Evolutionary conservation across 2,888 invertebrate species (phyloP).

Genomic region (Ormyrus thymus): DNA sequence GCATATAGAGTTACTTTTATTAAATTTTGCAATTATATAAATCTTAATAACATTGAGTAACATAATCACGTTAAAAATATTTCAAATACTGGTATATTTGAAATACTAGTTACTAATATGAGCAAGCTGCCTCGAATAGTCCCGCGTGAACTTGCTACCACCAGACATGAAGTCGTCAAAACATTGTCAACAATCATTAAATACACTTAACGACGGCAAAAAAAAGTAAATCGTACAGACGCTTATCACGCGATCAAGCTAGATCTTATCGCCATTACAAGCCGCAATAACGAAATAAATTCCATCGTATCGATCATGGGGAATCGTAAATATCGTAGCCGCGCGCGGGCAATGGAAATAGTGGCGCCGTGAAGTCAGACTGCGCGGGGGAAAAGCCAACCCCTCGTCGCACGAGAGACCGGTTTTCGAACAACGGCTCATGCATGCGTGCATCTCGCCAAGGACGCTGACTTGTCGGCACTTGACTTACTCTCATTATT

Average conservation of each 20-base stretch:
- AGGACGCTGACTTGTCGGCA: constrained; percentile 24
- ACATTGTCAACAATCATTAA: constrained; percentile 20
- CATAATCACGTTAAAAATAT: too few relatives aligned
- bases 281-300: neutral
- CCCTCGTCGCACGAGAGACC: constrained; percentile 4
- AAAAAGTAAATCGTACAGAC: neutral
- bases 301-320: neutral
- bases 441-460: neutral
- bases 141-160: too few relatives aligned
- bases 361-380: too few relatives aligned
- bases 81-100: too few relatives aligned
- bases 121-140: too few relatives aligned
- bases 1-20: too few relatives aligned
- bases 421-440: constrained; percentile 7
- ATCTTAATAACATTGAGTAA: too few relatives aligned
- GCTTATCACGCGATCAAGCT: neutral
- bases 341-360: too few relatives aligned
- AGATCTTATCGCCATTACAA: neutral
- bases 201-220: constrained; percentile 1
- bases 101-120: too few relatives aligned
- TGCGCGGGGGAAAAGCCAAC: constrained; percentile 8
- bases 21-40: too few relatives aligned
- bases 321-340: neutral
- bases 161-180: neutral
- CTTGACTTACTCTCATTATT: constrained; percentile 4